phyloP scores from a whole-genome alignment of 2,113 vertebrate genomes.

The Chlamydotis undulata region DNA sequence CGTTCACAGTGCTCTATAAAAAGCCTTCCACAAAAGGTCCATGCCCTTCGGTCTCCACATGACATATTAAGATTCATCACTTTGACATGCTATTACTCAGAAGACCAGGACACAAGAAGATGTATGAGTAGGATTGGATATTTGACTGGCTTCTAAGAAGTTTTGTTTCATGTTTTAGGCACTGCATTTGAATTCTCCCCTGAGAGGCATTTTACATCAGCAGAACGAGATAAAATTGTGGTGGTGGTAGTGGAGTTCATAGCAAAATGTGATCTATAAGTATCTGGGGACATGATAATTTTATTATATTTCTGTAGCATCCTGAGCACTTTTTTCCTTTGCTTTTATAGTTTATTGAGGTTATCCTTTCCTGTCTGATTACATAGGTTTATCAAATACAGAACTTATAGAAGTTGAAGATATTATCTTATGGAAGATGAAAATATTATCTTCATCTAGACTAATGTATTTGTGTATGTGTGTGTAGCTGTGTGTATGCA shows the following conservation, averaged over 20 bases:
- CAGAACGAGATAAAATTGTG: not conserved
- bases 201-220: not conserved
- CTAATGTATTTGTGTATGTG: not conserved
- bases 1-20: not conserved
- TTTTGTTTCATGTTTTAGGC: not conserved
- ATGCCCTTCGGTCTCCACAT: not conserved
- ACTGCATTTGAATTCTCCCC: not conserved
- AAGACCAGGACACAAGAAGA: not conserved
- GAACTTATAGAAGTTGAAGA: not conserved
- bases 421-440: not conserved
- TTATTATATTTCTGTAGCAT: not conserved
- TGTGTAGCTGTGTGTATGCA: not conserved
- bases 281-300: not conserved
- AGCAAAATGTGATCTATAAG: not conserved
- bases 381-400: not conserved
- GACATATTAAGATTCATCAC: not conserved
- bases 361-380: not conserved
- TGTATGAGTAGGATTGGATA: not conserved
- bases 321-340: not conserved
- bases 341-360: slow-evolving; percentile 31
- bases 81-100: not conserved
- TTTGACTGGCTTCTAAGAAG: not conserved
- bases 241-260: not conserved
- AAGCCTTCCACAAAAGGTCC: not conserved
- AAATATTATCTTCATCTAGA: not conserved